Base-by-base conservation (phyloP, 2,113 vertebrate genomes). In the Eulemur macaco region DNA sequence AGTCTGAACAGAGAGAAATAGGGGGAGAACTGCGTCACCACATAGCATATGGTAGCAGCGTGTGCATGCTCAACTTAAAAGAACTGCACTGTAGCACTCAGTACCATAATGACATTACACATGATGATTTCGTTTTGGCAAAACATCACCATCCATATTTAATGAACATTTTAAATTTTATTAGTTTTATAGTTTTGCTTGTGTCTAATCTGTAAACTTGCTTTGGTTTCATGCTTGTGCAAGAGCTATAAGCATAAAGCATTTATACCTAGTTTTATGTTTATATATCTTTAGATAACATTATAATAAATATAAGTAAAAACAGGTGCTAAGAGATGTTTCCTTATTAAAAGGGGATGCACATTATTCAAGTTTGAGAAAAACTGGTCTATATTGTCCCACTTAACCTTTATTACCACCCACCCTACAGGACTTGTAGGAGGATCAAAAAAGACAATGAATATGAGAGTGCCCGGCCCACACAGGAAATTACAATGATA, bases 21-120 rank as follows among this genome's bases (percentile, higher is more conserved):
- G 86, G 6, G 71, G 63, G 45, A 76, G 42, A 56, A 27, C 0
- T 4, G 52, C 88, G 64, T 52, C 13, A 47, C 58, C 50, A 47
- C 27, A 8, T 0, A 18, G 45, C 52, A 20, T 37, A 21, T 0
- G 31, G 42, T 0, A 14, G 13, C 0, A 37, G 17, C 0, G 34
- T 0, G 0, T 21, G n/a, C 37, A 18, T 1, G 21, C 6, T 66
- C 34, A 73, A 25, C 50, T 29, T 13, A 3, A 11, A 34, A 45
- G 80, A 64, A 34, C 15, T 8, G 7, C 0, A 50, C 27, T 34
- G n/a, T 0, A 23, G 85, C 0, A 18, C 45, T 91, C 63, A 21
- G 50, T 8, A 27, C 60, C 18, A 8, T 1, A 20, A 60, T 25
- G 39, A 54, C 6, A 18, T 15, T 27, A 54, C 29, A 34, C 47